Percentiles rank a stretch among this genome's conserved stretches.
Conservation (phyloP, 1,140 invertebrate genomes). For the Vanessa atalanta region DNA sequence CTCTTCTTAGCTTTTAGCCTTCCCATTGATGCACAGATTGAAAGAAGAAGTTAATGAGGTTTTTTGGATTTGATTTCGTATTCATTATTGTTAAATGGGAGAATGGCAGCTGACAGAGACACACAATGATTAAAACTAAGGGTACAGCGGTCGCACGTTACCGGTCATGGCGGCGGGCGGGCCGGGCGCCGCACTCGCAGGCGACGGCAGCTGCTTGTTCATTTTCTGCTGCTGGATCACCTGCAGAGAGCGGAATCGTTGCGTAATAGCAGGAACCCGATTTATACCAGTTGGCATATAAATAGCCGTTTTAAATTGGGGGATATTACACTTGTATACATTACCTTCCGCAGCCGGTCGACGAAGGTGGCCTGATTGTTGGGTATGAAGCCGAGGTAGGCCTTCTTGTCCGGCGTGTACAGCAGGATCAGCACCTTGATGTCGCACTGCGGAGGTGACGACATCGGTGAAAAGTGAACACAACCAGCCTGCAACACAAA, state of each 20-base stretch:
- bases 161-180: constrained; percentile 57
- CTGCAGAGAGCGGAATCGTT: constrained; percentile 41
- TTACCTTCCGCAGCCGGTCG: constrained; percentile 71
- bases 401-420: constrained; percentile 93
- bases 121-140: too few relatives aligned
- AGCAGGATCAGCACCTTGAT: constrained; percentile 95
- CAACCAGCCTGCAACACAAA: constrained; percentile 87
- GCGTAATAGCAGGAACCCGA: too few relatives aligned
- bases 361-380: constrained; percentile 90
- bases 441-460: constrained; percentile 86
- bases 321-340: background rate
- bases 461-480: constrained; percentile 88
- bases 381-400: constrained; percentile 97
- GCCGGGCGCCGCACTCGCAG: constrained; percentile 44
- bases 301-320: too few relatives aligned
- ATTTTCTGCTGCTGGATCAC: constrained; percentile 79
- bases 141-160: constrained; percentile 17
- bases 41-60: too few relatives aligned
- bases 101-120: too few relatives aligned
- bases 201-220: constrained; percentile 56
- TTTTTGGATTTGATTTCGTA: too few relatives aligned
- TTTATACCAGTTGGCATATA: too few relatives aligned
- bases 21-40: too few relatives aligned
- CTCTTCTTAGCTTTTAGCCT: too few relatives aligned
- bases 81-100: too few relatives aligned